Evolutionary conservation across 2,888 invertebrate genomes (phyloP).

Genomic region (Drosophila anomelani): DNA sequence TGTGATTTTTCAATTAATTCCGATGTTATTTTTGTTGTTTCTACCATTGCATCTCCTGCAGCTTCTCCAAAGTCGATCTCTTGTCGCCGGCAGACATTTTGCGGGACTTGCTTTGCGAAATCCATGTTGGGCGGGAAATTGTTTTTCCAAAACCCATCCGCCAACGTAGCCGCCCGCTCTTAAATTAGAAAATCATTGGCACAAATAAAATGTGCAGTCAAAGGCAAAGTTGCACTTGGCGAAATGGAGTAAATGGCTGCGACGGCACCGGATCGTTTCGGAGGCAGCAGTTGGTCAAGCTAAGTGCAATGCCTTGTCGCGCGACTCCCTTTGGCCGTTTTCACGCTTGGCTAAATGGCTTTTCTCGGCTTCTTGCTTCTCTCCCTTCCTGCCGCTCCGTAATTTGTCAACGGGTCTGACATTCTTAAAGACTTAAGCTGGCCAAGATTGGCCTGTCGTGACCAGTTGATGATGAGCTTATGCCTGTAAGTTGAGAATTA

Average conservation of each 20-base stretch:
- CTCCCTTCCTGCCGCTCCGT: constrained; percentile 27
- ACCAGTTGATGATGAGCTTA: constrained; percentile 24
- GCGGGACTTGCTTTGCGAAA: constrained; percentile 34
- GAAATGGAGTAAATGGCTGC: constrained; percentile 7
- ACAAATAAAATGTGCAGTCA: constrained; percentile 68
- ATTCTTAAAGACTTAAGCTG: constrained; percentile 68
- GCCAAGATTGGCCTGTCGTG: constrained; percentile 47
- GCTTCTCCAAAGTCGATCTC: constrained; percentile 42
- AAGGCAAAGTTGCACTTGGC: constrained; percentile 53
- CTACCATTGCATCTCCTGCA: constrained; percentile 5
- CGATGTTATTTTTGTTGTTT: constrained; percentile 53
- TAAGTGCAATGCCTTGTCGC: constrained; percentile 75
- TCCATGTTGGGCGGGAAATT: constrained; percentile 56
- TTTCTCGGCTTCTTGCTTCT: constrained; percentile 7
- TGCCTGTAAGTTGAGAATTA: constrained; percentile 48
- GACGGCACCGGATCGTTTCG: not conserved
- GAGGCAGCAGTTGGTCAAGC: constrained; percentile 59
- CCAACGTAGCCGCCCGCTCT: constrained; percentile 2
- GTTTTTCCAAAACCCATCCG: constrained; percentile 48
- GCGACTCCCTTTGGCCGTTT: constrained; percentile 61
- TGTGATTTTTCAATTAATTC: constrained; percentile 75
- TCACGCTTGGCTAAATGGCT: constrained; percentile 51
- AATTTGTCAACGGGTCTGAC: constrained; percentile 63
- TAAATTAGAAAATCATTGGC: constrained; percentile 76
- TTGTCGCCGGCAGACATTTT: constrained; percentile 39